Base-by-base conservation (phyloP, 1,140 invertebrate species). In the Eriosoma lanigerum region DNA sequence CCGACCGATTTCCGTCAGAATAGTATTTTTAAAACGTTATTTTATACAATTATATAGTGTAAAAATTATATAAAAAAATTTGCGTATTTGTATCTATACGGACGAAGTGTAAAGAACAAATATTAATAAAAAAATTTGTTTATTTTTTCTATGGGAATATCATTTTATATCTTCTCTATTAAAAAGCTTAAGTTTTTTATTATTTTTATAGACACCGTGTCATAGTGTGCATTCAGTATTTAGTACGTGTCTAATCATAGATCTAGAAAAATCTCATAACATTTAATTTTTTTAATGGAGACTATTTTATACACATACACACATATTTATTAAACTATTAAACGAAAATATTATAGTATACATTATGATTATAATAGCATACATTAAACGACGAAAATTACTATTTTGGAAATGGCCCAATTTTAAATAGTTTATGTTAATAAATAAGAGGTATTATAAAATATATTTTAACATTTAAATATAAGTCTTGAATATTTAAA, bases 201-300 rank as follows among this genome's bases (percentile, higher is more conserved):
- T n/a, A n/a, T n/a, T n/a, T 75, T 75, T 46, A 75, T 75, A 24
- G 24, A 26, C 44, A n/a, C 3, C 13, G n/a, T 1, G 66, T 70
- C 8, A 50, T n/a, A 50, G 8, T 17, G 10, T 50, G 32, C 8
- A 8, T 38, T 26, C 26, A 50, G 24, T 26, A 24, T 66, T 48
- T 68, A 29, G 52, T 76, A 58, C 52, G 52, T 76, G 72, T 58
- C 72, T 76, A 56, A 76, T 76, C 72, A 76, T 76, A 76, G 44
- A 76, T 58, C 52, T 58, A 38, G 72, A 58, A 76, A 52, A 52
- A 21, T 44, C 19, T 29, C 29, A 70, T 9, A 50, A 29, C n/a
- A 19, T 26, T 70, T 70, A 15, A 29, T 50, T 52, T 50, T 50
- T 72, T 72, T 72, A 72, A 52, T 52, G 68, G 46, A 50, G 24